phyloP scores from a whole-genome alignment of 2,113 vertebrate genomes.

The Scatophagus argus region DNA sequence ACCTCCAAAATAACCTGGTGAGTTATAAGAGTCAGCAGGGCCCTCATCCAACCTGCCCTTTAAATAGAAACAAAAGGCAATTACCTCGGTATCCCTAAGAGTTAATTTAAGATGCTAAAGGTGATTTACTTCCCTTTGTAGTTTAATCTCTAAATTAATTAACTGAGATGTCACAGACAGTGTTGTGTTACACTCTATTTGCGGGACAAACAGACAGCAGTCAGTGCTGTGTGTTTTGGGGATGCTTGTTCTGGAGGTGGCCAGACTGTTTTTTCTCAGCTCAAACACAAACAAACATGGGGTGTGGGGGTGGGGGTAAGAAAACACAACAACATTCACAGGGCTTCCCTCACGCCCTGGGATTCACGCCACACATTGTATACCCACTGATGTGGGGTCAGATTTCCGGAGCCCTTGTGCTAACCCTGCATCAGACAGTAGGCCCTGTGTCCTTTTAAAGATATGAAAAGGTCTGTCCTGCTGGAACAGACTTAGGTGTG shows the following conservation, averaged over 20 bases:
- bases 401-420: constrained; percentile 55
- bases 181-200: constrained; percentile 66
- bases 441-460: constrained; percentile 29
- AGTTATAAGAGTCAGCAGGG: constrained; percentile 73
- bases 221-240: constrained; percentile 25
- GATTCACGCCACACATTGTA: constrained; percentile 50
- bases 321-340: constrained; percentile 55
- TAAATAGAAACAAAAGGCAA: constrained; percentile 81
- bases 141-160: constrained; percentile 77
- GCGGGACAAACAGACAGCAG: constrained; percentile 12
- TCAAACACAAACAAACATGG: constrained; percentile 58
- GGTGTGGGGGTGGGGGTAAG: constrained; percentile 22
- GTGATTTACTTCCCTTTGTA: constrained; percentile 69
- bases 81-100: constrained; percentile 66
- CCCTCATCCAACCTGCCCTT: constrained; percentile 64
- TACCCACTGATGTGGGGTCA: constrained; percentile 40
- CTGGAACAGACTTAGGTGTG: neutral
- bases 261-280: constrained; percentile 20
- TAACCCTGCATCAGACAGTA: constrained; percentile 39
- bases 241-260: constrained; percentile 12
- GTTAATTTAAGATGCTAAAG: constrained; percentile 76
- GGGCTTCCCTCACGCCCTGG: constrained; percentile 63
- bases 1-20: constrained; percentile 77
- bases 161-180: constrained; percentile 59
- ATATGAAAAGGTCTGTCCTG: neutral